These are phyloP conservation scores for Mya arenaria DNA, from an alignment of 1,140 invertebrate genomes.

Conservation along the genomic window DNA sequence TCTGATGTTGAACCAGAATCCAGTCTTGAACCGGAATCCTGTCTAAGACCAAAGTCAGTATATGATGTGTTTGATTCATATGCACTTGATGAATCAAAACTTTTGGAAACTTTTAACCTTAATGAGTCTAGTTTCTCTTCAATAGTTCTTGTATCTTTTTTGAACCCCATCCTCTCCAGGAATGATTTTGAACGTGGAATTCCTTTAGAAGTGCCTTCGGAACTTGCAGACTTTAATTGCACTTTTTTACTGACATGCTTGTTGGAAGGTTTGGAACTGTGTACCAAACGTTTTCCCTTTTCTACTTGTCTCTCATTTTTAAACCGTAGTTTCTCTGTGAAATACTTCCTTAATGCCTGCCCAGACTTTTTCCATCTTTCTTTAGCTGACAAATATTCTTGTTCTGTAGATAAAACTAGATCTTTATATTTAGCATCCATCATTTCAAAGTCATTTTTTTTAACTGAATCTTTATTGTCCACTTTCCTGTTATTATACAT, in stretches of 20 bases:
- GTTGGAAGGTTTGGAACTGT: neutral
- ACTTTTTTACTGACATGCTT: neutral
- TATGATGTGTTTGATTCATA: too few relatives aligned
- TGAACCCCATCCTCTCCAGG: constrained; percentile 13
- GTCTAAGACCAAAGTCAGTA: too few relatives aligned
- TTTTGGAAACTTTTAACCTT: neutral
- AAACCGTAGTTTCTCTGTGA: constrained; percentile 40
- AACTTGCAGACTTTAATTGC: neutral
- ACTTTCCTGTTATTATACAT: too few relatives aligned
- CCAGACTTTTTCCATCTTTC: constrained; percentile 41
- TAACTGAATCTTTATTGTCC: too few relatives aligned
- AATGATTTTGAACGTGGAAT: constrained; percentile 36
- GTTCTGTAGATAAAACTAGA: neutral
- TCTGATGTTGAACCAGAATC: too few relatives aligned
- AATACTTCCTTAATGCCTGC: constrained; percentile 15
- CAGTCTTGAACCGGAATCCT: too few relatives aligned
- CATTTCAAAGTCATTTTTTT: too few relatives aligned
- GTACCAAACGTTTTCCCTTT: neutral
- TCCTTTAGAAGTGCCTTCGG: neutral
- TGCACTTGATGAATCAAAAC: too few relatives aligned
- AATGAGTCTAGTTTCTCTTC: neutral
- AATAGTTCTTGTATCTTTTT: constrained; percentile 9
- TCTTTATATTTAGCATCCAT: too few relatives aligned
- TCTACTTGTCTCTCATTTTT: constrained; percentile 1
- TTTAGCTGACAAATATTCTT: constrained; percentile 15